These are phyloP conservation scores for Ptilodon capucinus DNA, from an alignment of 2,888 invertebrate species.

Conservation along the genomic window DNA sequence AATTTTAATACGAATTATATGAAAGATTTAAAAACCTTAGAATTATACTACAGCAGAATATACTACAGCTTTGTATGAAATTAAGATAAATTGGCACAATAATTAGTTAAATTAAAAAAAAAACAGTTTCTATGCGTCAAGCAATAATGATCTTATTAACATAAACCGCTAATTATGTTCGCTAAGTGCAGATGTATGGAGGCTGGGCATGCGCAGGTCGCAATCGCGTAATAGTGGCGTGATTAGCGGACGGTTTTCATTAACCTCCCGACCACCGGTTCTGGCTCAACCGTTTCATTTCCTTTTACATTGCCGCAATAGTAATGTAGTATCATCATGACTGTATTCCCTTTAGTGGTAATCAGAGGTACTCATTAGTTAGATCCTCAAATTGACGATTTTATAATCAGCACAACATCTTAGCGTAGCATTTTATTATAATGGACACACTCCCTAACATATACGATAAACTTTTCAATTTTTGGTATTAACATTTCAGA, in stretches of 20 bases:
- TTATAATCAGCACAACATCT: too few relatives aligned
- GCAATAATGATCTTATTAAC: conserved; percentile 1
- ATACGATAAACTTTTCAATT: too few relatives aligned
- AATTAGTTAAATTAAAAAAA: neutral
- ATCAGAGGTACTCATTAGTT: too few relatives aligned
- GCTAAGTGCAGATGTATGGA: conserved; percentile 41
- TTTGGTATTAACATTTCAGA: too few relatives aligned
- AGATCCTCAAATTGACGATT: too few relatives aligned
- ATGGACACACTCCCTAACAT: too few relatives aligned
- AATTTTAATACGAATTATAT: too few relatives aligned
- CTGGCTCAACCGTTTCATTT: conserved; percentile 30
- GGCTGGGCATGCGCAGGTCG: conserved; percentile 35
- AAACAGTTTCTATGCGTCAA: neutral
- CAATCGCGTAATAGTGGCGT: conserved; percentile 39
- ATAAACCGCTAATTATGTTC: conserved; percentile 26
- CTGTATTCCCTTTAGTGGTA: neutral
- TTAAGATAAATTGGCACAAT: too few relatives aligned
- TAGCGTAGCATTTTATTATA: too few relatives aligned
- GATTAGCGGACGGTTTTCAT: conserved; percentile 36
- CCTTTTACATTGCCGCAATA: conserved; percentile 22
- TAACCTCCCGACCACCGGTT: conserved; percentile 36
- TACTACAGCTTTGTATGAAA: too few relatives aligned
- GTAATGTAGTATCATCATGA: neutral
- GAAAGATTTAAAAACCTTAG: too few relatives aligned
- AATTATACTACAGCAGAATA: too few relatives aligned